Evolutionary conservation across 2,113 vertebrate species (phyloP), one percentile per base, ranked within the genome.

Genomic region (Platichthys flesus): DNA sequence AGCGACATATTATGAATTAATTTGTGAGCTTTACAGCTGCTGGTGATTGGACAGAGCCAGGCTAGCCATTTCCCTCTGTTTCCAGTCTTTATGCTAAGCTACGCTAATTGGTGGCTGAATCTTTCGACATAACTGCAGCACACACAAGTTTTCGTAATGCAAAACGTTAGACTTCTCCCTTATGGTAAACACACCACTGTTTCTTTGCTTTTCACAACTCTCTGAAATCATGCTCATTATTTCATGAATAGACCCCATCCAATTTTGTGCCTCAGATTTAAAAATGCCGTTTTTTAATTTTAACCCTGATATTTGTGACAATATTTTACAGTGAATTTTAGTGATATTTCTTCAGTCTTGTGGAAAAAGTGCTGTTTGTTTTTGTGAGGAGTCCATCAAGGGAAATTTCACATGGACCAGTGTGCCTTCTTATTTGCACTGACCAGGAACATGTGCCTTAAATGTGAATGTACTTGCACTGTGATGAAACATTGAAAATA

Each of bases 401-500:
- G 74, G 75, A 78, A 80, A n/a, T 73, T 62, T 71, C 13, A 61
- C 26, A 10, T 68, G 75, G 31, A 72, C 57, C 35, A 31, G 57
- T 37, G 55, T 71, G 86, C 85, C 83, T 91, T 80, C 54, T 78
- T 31, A 12, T 86, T 90, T 85, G 78, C 88, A 90, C 85, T 76
- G 72, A 83, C 18, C 0, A 60, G 37, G 69, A 57, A 26, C 76
- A 16, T 26, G 59, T 83, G 85, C 81, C 84, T 89, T 83, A 67
- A 89, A 88, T 92, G 89, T 92, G 84, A 89, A 88, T 87, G 57
- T 81, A 75, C 75, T 88, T 90, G 81, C 79, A 87, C 88, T 90
- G 65, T 83, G 78, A 87, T 77, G 51, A 84, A 90, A 84, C 12
- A 59, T 72, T 65, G 60, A 67, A 67, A 66, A 65, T 64, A 63